A percentile compares a stretch with the other conserved stretches of the same genome.
These are phyloP conservation scores for Collichthys lucidus DNA, from an alignment of 2,113 vertebrate genomes.

Conservation along the genomic window DNA sequence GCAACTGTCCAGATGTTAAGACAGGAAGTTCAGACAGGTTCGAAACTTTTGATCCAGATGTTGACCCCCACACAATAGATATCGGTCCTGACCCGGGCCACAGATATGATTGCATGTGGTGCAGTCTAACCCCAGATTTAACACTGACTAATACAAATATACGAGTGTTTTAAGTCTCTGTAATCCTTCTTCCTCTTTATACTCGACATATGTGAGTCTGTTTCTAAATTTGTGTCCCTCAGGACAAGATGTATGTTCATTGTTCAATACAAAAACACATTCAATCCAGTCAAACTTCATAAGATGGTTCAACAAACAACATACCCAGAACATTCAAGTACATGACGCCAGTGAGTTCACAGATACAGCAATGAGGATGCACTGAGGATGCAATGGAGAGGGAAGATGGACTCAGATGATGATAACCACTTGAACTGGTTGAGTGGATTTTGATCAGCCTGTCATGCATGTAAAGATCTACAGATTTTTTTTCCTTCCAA, in stretches of 20 bases:
- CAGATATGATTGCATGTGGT: neutral
- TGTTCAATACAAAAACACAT: neutral
- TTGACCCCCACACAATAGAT: neutral
- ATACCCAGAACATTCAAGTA: neutral
- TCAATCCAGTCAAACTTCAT: neutral
- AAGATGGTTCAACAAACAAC: neutral
- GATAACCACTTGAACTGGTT: neutral
- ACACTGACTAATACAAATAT: neutral
- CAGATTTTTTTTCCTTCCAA: neutral
- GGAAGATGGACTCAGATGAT: neutral
- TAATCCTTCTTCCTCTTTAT: neutral
- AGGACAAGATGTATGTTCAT: neutral
- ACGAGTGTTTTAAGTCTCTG: neutral
- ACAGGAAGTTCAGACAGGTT: neutral
- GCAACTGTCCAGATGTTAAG: neutral
- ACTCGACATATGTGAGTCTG: neutral
- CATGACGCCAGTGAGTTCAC: neutral
- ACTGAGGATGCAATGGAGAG: neutral
- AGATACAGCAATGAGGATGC: neutral
- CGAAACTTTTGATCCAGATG: no score
- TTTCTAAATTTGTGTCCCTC: neutral
- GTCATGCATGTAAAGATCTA: neutral
- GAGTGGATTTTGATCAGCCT: neutral
- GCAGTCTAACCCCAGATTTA: no score
- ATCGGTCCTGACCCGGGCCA: neutral